phyloP scores from a whole-genome alignment of 2,113 vertebrate genomes.

The Montifringilla adamsi region DNA sequence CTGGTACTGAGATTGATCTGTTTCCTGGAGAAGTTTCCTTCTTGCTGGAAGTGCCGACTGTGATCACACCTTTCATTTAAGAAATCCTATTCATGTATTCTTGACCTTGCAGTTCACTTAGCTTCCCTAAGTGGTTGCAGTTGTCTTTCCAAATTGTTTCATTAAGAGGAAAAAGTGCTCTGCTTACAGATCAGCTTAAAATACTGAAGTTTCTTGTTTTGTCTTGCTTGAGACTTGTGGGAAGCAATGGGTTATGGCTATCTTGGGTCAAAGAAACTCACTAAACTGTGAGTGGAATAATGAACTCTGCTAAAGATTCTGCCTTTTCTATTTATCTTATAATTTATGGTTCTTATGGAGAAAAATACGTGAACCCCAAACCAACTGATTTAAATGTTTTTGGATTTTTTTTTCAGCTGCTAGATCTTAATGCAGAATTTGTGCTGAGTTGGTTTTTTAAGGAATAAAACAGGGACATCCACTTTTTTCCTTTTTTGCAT shows the following conservation, averaged over 20 bases:
- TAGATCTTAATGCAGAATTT: neutral
- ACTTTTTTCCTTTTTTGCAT: neutral
- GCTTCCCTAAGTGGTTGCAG: neutral
- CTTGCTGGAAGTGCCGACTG: neutral
- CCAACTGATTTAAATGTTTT: neutral
- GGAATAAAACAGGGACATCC: neutral
- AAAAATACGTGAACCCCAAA: neutral
- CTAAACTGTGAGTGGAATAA: neutral
- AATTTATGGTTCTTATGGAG: neutral
- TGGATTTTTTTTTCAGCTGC: neutral
- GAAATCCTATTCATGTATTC: neutral
- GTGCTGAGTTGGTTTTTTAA: neutral
- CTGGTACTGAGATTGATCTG: neutral
- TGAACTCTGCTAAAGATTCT: neutral
- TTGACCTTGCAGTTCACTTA: neutral
- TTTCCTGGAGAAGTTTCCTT: neutral
- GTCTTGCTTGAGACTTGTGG: neutral
- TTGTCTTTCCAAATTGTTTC: neutral
- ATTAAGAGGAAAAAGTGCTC: neutral
- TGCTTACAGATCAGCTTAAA: neutral
- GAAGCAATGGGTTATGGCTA: neutral
- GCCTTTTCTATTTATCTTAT: neutral
- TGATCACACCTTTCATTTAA: neutral
- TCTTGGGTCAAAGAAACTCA: neutral
- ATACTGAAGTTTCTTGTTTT: neutral